These are phyloP conservation scores for Neria commutata DNA, from an alignment of 2,888 invertebrate species.

Conservation along the genomic window DNA sequence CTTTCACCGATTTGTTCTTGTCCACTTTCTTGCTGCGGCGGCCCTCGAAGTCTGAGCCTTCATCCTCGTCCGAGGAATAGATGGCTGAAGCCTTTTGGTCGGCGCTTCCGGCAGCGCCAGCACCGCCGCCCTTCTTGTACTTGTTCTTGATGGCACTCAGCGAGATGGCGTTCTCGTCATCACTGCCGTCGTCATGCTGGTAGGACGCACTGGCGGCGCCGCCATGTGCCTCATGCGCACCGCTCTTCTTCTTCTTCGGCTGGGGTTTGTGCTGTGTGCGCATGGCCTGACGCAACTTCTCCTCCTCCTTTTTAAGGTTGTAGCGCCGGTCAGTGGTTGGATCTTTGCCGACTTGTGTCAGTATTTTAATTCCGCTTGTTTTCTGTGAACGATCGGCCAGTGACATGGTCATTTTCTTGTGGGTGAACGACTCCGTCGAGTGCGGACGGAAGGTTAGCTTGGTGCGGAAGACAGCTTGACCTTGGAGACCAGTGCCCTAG, in stretches of 20 bases:
- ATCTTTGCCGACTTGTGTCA: conserved; percentile 80
- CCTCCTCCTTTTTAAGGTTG: conserved; percentile 97
- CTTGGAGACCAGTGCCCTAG: conserved; percentile 97
- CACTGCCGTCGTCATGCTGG: conserved; percentile 80
- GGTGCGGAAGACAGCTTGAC: conserved; percentile 95
- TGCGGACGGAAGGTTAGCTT: conserved; percentile 97
- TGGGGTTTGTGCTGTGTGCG: conserved; percentile 67
- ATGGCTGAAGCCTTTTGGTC: conserved; percentile 66
- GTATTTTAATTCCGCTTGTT: conserved; percentile 92
- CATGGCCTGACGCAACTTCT: conserved; percentile 88
- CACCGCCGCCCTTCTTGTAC: conserved; percentile 73
- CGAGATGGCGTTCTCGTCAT: conserved; percentile 91
- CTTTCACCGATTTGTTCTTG: conserved; percentile 78
- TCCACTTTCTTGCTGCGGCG: conserved; percentile 74
- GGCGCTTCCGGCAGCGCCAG: conserved; percentile 23
- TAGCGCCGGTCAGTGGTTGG: conserved; percentile 92
- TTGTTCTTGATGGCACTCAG: conserved; percentile 93
- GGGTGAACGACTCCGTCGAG: conserved; percentile 98
- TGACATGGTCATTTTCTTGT: conserved; percentile 98
- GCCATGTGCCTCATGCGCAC: conserved; percentile 59
- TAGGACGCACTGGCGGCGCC: conserved; percentile 58
- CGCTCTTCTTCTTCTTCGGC: conserved; percentile 62
- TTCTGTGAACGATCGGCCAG: conserved; percentile 94
- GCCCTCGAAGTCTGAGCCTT: conserved; percentile 81
- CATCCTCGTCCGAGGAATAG: conserved; percentile 83